Percentiles rank a stretch among this genome's conserved stretches.
Evolutionary conservation across 2,797 vertebrate genomes (phyloP).

Genomic region (Alexandromys oeconomus): DNA sequence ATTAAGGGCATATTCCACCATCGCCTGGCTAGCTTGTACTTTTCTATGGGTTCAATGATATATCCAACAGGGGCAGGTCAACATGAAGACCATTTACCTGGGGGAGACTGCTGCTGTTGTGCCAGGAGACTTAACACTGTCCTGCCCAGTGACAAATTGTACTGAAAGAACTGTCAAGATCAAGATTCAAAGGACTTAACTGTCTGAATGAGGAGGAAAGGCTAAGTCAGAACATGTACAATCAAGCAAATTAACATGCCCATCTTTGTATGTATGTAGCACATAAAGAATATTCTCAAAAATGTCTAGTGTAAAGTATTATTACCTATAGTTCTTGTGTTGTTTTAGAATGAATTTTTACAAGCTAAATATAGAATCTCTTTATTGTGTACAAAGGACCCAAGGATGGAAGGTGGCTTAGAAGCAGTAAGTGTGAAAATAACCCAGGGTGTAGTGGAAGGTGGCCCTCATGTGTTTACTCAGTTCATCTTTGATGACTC

Average conservation of each 20-base stretch:
- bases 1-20: background rate
- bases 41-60: background rate
- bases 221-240: background rate
- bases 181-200: background rate
- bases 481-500: background rate
- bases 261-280: background rate
- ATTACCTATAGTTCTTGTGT: background rate
- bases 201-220: background rate
- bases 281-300: background rate
- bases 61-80: background rate
- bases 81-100: too few species aligned
- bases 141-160: too few species aligned
- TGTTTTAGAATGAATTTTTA: background rate
- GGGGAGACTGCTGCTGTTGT: background rate
- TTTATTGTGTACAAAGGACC: background rate
- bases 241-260: background rate
- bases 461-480: background rate
- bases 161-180: background rate
- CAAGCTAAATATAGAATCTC: background rate
- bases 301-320: background rate
- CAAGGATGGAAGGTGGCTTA: background rate
- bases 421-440: background rate
- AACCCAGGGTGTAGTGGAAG: background rate
- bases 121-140: background rate
- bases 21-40: background rate